A percentile compares a stretch with the other conserved stretches of the same genome.
These are phyloP conservation scores for Bombus turneri DNA, from an alignment of 1,140 invertebrate genomes.

Conservation along the genomic window DNA sequence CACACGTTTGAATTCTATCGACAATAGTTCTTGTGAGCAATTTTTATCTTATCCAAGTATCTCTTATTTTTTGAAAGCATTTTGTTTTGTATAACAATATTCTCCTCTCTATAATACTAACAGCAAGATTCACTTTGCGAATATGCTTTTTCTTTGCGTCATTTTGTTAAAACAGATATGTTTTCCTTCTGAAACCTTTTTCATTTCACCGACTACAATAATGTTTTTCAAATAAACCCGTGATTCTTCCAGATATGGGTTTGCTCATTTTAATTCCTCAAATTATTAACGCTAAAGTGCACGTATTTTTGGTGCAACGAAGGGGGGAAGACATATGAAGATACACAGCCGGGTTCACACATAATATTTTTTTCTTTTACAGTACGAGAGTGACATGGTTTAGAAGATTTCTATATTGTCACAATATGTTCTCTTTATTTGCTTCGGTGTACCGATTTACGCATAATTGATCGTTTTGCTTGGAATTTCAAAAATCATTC, in stretches of 20 bases:
- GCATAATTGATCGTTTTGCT: neutral
- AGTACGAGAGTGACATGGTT: slow-evolving; percentile 25
- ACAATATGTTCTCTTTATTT: slow-evolving; percentile 5
- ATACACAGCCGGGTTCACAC: slow-evolving; percentile 63
- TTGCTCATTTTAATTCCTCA: slow-evolving; percentile 6
- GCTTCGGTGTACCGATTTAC: neutral
- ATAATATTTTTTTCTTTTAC: slow-evolving; percentile 49
- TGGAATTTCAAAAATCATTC: neutral
- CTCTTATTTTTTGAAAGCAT: neutral
- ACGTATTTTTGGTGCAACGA: slow-evolving; percentile 58
- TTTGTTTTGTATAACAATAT: neutral
- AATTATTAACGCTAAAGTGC: slow-evolving; percentile 23
- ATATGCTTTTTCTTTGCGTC: neutral
- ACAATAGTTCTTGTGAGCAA: slow-evolving; percentile 54
- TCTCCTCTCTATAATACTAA: neutral
- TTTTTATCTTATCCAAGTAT: neutral
- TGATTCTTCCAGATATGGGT: neutral
- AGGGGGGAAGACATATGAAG: slow-evolving; percentile 57
- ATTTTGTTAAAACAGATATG: slow-evolving; percentile 28
- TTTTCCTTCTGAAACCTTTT: slow-evolving; percentile 12
- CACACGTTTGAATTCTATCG: slow-evolving; percentile 25
- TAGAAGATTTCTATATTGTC: slow-evolving; percentile 46
- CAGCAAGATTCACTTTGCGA: neutral
- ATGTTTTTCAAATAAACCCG: slow-evolving; percentile 5
- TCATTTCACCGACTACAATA: neutral